Evolutionary conservation across 2,113 vertebrate species (phyloP), one percentile per base, ranked within the genome.

Genomic region (Tangachromis dhanisi): DNA sequence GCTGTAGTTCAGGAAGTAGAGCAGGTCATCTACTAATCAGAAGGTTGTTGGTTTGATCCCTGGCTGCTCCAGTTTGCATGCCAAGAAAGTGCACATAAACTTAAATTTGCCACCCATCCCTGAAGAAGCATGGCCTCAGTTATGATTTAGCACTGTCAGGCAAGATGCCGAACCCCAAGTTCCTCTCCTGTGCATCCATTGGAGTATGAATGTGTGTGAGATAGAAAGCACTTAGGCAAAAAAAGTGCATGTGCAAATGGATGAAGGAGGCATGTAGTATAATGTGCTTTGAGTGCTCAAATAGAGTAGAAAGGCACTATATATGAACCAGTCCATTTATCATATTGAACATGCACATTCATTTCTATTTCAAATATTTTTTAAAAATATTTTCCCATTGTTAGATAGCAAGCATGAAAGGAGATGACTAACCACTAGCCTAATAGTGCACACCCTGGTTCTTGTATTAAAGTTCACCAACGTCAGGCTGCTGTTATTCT

Each of bases 191-290:
- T 66, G 61, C 61, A 66, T 66, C 31, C 61, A 38, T 12, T 55
- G 53, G 11, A 13, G 53, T 66, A 66, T 66, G 61, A 66, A 35
- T 66, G 61, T 66, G 31, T 66, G 10, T 66, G 17, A 66, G 31
- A 66, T 38, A 38, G 61, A 66, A 66, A 66, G 61, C 31, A 66
- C 31, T 66, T 66, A 38, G 61, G 61, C 29, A 63, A 66, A 66
- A 66, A 35, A 66, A 38, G 61, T 38, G 31, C 61, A 38, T 1
- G 3, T 38, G 61, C 7, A 66, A 66, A 66, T 66, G 61, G 31
- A 66, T 38, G 61, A 66, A 66, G 3, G 3, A 38, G 61, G 33
- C 19, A 38, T 21, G 33, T 68, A 68, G 33, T 38, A 68, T 68
- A 68, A 38, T 38, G 61, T 68, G 3, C 33, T 38, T 38, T 68